These are phyloP conservation scores for Cyprinodon tularosa DNA, from an alignment of 2,113 vertebrate species.

Conservation along the genomic window DNA sequence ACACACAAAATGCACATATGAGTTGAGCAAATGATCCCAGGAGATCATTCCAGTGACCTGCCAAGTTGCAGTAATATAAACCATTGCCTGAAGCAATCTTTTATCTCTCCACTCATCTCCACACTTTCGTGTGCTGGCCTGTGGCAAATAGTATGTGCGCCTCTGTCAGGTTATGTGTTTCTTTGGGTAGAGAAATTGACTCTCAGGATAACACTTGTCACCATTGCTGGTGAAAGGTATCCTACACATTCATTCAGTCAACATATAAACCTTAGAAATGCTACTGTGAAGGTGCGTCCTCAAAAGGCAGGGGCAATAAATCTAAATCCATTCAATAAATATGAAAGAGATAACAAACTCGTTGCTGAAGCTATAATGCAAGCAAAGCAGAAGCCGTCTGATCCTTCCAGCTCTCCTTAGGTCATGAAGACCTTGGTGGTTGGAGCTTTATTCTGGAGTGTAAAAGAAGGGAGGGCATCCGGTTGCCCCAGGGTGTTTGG, in stretches of 20 bases:
- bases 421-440: slow-evolving; percentile 73
- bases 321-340: slow-evolving; percentile 73
- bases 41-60: slow-evolving; percentile 34
- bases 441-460: slow-evolving; percentile 64
- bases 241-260: slow-evolving; percentile 68
- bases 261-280: slow-evolving; percentile 60
- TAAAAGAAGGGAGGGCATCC: slow-evolving; percentile 48
- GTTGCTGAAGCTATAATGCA: slow-evolving; percentile 69
- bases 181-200: slow-evolving; percentile 27
- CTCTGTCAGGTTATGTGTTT: slow-evolving; percentile 37
- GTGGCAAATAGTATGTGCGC: slow-evolving; percentile 41
- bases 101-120: slow-evolving; percentile 35
- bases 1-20: slow-evolving; percentile 20
- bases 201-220: slow-evolving; percentile 44
- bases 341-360: slow-evolving; percentile 68
- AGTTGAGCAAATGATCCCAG: slow-evolving; percentile 46
- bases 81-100: slow-evolving; percentile 37
- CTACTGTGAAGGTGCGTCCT: slow-evolving; percentile 52
- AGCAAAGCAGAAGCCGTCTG: slow-evolving; percentile 70
- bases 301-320: slow-evolving; percentile 54
- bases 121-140: slow-evolving; percentile 38
- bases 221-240: slow-evolving; percentile 39
- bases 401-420: slow-evolving; percentile 69
- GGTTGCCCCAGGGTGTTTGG: slow-evolving; percentile 25
- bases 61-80: slow-evolving; percentile 47